These are phyloP conservation scores for Tiliacea citrago DNA, from an alignment of 2,888 invertebrate genomes.

Conservation along the genomic window DNA sequence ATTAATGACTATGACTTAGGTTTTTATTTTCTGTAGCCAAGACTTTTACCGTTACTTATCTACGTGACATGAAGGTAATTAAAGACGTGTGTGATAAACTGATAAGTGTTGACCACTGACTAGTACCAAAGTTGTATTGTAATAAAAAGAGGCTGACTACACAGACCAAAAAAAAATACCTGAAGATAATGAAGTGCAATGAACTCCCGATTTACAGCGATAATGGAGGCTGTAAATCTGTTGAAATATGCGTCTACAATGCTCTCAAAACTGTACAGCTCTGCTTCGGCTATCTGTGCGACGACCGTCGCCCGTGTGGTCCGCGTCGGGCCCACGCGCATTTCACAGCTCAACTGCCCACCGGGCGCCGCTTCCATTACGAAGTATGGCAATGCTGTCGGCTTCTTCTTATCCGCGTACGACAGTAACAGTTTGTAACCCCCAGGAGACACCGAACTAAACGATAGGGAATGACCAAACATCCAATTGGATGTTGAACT, in stretches of 20 bases:
- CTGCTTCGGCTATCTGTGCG: conserved; percentile 83
- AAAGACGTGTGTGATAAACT: no score
- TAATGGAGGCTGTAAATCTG: conserved; percentile 82
- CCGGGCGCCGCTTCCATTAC: conserved; percentile 88
- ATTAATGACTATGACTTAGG: no score
- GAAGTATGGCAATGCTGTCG: conserved; percentile 82
- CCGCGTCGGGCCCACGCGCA: conserved; percentile 82
- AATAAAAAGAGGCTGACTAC: neutral
- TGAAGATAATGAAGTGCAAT: conserved; percentile 87
- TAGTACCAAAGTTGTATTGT: neutral
- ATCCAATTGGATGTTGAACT: conserved; percentile 81
- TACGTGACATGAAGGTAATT: no score
- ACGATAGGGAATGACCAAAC: conserved; percentile 84
- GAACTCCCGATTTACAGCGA: conserved; percentile 86
- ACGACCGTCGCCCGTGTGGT: conserved; percentile 83
- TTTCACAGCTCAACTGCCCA: conserved; percentile 86
- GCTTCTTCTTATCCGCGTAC: conserved; percentile 80
- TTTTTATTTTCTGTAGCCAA: no score
- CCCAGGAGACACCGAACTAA: conserved; percentile 88
- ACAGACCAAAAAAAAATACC: conserved; percentile 66
- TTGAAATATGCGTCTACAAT: conserved; percentile 85
- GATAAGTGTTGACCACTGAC: no score
- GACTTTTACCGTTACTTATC: no score
- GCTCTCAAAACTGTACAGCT: conserved; percentile 86
- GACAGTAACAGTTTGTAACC: conserved; percentile 86